Conservation (phyloP, 2,888 invertebrate species). For the Chymomyza procnemis region DNA sequence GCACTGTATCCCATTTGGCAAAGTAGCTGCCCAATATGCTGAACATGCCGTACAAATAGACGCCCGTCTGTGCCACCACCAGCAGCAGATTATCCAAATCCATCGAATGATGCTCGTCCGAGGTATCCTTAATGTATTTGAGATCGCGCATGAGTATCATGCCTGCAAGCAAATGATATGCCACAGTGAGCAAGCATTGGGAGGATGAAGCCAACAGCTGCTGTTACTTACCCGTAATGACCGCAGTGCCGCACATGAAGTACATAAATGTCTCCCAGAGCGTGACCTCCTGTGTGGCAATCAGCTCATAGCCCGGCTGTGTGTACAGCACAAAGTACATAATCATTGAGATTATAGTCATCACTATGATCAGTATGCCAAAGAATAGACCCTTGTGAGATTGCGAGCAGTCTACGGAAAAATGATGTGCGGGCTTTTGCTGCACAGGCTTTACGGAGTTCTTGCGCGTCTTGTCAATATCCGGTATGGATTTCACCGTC, state of each 20-base stretch:
- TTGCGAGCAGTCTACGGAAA: conserved; percentile 90
- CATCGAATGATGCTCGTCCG: conserved; percentile 79
- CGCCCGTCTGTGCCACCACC: conserved; percentile 91
- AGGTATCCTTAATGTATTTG: conserved; percentile 81
- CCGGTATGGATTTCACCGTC: conserved; percentile 83
- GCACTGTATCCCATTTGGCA: conserved; percentile 76
- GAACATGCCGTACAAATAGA: conserved; percentile 92
- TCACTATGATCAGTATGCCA: conserved; percentile 87
- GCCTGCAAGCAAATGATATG: conserved; percentile 77
- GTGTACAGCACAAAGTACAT: conserved; percentile 92
- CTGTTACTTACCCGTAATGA: conserved; percentile 77
- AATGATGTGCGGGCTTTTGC: conserved; percentile 81
- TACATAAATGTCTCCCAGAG: conserved; percentile 88
- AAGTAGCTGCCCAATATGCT: conserved; percentile 85
- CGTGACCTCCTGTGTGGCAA: conserved; percentile 87
- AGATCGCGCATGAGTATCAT: conserved; percentile 84
- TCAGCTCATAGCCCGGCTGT: conserved; percentile 81
- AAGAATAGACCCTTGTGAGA: conserved; percentile 88
- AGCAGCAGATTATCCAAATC: conserved; percentile 88
- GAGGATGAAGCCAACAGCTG: neutral
- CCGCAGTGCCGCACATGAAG: conserved; percentile 83
- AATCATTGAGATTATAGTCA: conserved; percentile 91
- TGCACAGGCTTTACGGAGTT: conserved; percentile 73
- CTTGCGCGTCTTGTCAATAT: conserved; percentile 79
- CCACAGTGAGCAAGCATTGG: neutral